These are phyloP conservation scores for Protonemura montana DNA, from an alignment of 2,888 invertebrate species.

Conservation along the genomic window DNA sequence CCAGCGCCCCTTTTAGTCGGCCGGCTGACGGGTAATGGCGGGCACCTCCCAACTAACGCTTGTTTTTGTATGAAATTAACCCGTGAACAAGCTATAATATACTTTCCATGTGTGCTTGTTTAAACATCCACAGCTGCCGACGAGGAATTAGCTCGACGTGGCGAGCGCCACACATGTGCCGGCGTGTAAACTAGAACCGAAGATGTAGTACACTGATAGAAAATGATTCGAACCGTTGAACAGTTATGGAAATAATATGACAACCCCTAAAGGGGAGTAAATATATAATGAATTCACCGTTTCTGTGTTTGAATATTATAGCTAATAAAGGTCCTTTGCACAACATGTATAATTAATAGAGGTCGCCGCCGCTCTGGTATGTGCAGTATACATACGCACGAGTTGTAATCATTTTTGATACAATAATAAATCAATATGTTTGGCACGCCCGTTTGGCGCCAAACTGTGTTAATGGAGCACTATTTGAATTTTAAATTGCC, in stretches of 20 bases:
- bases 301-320: background rate
- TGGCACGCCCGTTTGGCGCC: background rate
- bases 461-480: background rate
- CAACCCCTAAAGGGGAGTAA: background rate
- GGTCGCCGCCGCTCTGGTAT: background rate
- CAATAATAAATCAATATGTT: background rate
- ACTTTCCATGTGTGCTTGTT: background rate
- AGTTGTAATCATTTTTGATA: background rate
- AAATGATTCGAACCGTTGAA: background rate
- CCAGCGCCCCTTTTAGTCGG: background rate
- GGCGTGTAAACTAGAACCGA: background rate
- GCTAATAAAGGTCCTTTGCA: background rate
- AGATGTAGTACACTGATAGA: background rate
- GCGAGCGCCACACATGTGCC: background rate
- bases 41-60: background rate
- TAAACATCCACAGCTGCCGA: background rate
- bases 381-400: no score
- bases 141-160: background rate
- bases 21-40: background rate
- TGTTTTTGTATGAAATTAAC: conserved; percentile 12
- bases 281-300: background rate
- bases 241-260: conserved; percentile 7
- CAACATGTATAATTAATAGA: background rate
- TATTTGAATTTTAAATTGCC: background rate
- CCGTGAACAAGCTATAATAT: conserved; percentile 1